Base-by-base conservation (phyloP, 2,888 invertebrate species). In the Oscheius onirici region DNA sequence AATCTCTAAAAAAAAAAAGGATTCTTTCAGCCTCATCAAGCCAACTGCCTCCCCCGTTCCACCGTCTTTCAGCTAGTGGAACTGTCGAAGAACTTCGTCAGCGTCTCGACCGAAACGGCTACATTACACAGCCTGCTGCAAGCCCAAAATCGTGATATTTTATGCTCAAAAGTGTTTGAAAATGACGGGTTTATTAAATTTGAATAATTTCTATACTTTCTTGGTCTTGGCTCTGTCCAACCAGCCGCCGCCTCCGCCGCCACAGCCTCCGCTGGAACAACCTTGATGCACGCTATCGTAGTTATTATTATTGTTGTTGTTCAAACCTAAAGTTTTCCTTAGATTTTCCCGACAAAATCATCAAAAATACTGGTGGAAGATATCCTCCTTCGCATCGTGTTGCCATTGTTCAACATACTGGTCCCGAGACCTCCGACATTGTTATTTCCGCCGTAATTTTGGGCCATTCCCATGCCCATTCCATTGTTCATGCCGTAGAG, bases 71-170 rank as follows among this genome's bases (percentile, higher is more conserved):
- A 1, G 71, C 78, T 1, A 78, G 78, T 13, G 81, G 82, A 58
- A 78, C 82, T 70, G 76, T 83, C 2, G 87, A 86, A 67, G 86
- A 86, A 49, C 66, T 87, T 11, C 66, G 86, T 44, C 82, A 81
- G 68, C 70, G 83, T 15, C 71, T 87, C 63, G 86, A 86, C 74
- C 80, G 78, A 61, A 86, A 86, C 75, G 87, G 87, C 44, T 86
- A 86, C 71, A 83, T 86, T 15, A 43, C 70, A 17, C 69, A 69
- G 17, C 54, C 34, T 24, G 20, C 52, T 3, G 6, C 52, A 20
- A 55, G 28, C n/a, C 28, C 55, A 11, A 46, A 15, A 46, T 17
- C n/a, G 46, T 46, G 46, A 46, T 46, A 46, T 15, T 26, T 24
- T 15, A n/a, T n/a, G n/a, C n/a, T n/a, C n/a, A n/a, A n/a, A n/a